Base-by-base conservation (phyloP, 2,888 invertebrate species). In the Macrosiphum euphorbiae region DNA sequence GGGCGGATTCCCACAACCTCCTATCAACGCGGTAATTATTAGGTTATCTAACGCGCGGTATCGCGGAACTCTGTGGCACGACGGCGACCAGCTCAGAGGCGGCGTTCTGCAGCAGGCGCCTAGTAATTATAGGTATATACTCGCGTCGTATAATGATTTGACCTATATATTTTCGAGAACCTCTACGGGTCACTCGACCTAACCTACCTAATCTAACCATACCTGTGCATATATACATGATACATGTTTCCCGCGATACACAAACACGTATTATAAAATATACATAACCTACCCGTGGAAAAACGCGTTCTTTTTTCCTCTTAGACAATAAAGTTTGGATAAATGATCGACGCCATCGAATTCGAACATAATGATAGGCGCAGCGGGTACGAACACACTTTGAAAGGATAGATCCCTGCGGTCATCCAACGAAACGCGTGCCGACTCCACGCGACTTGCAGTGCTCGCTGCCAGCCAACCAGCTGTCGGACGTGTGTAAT, bases 21-120 rank as follows among this genome's bases (percentile, higher is more conserved):
- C 86, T 92, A 92, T 86, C 91, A 92, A 92, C 91, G 88, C 52
- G 41, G 52, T 88, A 92, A 92, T 67, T 88, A 88, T 92, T 67
- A 16, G 92, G 87, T 87, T 92, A 92, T 87, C 92, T 87, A 61
- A 92, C 87, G 35, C 85, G 55, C 55, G 91, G 55, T 91, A 91
- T 92, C 92, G 86, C 92, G 87, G 92, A 92, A 92, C 86, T 61
- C 92, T 50, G 26, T 35, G 47, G 87, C 92, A 67, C 61, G 92
- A 92, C 58, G 61, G 20, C 35, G 87, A 92, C 61, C 92, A 28
- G 87, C 52, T 41, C 26, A 52, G 52, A 44, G 41, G 41, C 92
- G 41, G 26, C 58, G 58, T 67, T 87, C 67, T 35, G 61, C 1
- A 50, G 47, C 87, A 61, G 92, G 92, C 92, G 92, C 92, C 92